Evolutionary conservation across 2,113 vertebrate genomes (phyloP), one percentile per base, ranked within the genome.

Genomic region (Otis tarda): DNA sequence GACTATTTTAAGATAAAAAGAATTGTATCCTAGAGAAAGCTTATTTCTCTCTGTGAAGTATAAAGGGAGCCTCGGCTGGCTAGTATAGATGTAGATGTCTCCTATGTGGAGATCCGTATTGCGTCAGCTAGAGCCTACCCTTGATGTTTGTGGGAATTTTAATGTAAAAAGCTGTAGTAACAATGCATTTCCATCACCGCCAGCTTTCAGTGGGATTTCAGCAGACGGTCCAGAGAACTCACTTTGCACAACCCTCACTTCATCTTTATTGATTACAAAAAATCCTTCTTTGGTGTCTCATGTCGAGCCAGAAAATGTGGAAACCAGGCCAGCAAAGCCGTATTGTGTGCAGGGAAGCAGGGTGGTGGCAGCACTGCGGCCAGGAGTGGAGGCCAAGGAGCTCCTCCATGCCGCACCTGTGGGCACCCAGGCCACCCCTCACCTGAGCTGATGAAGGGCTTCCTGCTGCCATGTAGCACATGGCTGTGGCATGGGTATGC

Each of bases 401-500:
- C 27, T 50, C 3, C 41, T 81, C 33, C 0, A 0, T n/a, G 63
- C 60, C 20, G 27, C 0, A 6, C 18, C 69, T 2, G 2, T 17
- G 63, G 59, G 7, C 35, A 53, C 2, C 0, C 13, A 9, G 79
- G 33, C 33, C 64, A 73, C 30, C 18, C 33, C 49, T 83, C 23
- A 4, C 39, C 33, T 10, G 43, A 39, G 45, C 37, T 53, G 60
- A 9, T 22, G 37, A 35, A 65, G 73, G 37, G 14, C 37, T 61
- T 30, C 23, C 57, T 71, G 37, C 69, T 78, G 52, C 41, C 6
- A 0, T 0, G 1, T 7, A 43, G 31, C 0, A 0, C 3, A 0
- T 35, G 68, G 35, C 47, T 7, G 4, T 43, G 49, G 52, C 12
- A 9, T 15, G 19, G 21, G 2, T 25, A 18, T 14, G 12, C 33